Evolutionary conservation across 2,113 vertebrate species (phyloP).

Genomic region (Trichechus manatus): DNA sequence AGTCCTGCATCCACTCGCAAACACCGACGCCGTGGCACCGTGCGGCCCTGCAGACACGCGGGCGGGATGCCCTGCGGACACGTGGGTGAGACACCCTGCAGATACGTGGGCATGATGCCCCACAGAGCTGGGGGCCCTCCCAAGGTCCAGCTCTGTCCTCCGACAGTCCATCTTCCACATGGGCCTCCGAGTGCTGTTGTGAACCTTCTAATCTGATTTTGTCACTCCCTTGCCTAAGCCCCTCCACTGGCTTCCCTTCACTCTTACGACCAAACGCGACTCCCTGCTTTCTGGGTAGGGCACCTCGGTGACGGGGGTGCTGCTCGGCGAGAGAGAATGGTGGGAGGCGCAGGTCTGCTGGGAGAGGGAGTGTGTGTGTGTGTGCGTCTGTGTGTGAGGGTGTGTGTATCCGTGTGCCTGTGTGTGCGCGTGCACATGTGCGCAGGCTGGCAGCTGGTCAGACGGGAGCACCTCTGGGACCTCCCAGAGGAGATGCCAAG

Average conservation of each 20-base stretch:
- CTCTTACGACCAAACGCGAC: fast-evolving
- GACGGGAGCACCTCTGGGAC: background rate
- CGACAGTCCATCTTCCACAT: fast-evolving
- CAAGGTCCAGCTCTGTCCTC: background rate
- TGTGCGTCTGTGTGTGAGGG: too few relatives aligned
- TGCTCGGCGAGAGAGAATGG: fast-evolving
- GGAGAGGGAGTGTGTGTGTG: background rate
- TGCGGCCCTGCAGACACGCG: too few relatives aligned
- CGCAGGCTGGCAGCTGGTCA: fast-evolving
- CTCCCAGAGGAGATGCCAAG: background rate
- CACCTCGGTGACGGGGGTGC: fast-evolving
- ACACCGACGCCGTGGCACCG: too few relatives aligned
- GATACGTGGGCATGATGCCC: too few relatives aligned
- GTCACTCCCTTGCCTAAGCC: background rate
- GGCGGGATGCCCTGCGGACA: too few relatives aligned
- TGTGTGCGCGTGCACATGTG: too few relatives aligned
- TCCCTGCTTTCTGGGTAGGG: fast-evolving
- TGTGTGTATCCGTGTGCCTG: too few relatives aligned
- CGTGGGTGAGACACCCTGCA: too few relatives aligned
- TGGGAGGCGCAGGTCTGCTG: fast-evolving
- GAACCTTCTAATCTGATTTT: fast-evolving
- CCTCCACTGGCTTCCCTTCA: fast-evolving
- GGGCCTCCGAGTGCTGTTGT: too few relatives aligned
- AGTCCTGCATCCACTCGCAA: fast-evolving
- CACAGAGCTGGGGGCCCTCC: too few relatives aligned